Conservation (phyloP, 2,888 invertebrate genomes). For the Thyatira batis region DNA sequence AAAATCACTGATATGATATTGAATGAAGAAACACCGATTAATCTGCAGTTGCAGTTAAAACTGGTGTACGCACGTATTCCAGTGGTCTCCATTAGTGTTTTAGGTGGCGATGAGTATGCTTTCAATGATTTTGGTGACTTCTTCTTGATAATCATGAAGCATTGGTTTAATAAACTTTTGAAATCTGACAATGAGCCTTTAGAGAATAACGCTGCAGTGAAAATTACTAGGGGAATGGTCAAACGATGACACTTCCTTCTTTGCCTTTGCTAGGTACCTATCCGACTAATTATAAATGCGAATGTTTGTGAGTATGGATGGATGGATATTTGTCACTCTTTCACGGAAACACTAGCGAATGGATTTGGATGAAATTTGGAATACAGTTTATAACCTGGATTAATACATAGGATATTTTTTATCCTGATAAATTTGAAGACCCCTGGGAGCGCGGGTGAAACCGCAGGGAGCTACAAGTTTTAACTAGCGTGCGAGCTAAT, state of each 20-base stretch:
- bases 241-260: too few relatives aligned
- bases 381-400: too few relatives aligned
- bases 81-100: constrained; percentile 11
- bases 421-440: too few relatives aligned
- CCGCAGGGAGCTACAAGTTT: too few relatives aligned
- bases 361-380: too few relatives aligned
- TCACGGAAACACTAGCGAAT: too few relatives aligned
- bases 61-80: constrained; percentile 38
- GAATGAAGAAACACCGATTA: constrained; percentile 28
- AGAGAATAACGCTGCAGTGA: constrained; percentile 24
- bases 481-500: too few relatives aligned
- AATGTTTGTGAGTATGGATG: constrained; percentile 12
- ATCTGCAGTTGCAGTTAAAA: constrained; percentile 46
- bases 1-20: constrained; percentile 52
- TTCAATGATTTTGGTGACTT: constrained; percentile 58
- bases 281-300: too few relatives aligned
- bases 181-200: constrained; percentile 30
- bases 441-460: too few relatives aligned
- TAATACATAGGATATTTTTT: too few relatives aligned
- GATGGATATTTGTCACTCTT: too few relatives aligned
- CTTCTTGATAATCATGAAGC: constrained; percentile 40
- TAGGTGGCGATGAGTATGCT: constrained; percentile 37
- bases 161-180: constrained; percentile 46
- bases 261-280: too few relatives aligned
- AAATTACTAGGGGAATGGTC: constrained; percentile 20